Evolutionary conservation across 2,113 vertebrate species (phyloP).

Genomic region (Pedetes capensis): DNA sequence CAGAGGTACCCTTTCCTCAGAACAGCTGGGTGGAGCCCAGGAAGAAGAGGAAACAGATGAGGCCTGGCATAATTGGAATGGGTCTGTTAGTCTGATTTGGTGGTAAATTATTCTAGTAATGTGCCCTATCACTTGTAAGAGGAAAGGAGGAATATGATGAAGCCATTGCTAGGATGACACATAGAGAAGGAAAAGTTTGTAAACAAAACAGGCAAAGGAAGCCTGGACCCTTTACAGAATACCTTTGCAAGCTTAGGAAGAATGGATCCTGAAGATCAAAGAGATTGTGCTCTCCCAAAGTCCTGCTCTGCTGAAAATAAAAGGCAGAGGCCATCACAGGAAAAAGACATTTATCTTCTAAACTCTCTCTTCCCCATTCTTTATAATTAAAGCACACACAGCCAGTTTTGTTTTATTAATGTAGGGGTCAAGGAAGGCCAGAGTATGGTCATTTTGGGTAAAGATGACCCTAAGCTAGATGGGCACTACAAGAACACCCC

Average conservation of each 20-base stretch:
- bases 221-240: slow-evolving; percentile 1
- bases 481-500: not conserved
- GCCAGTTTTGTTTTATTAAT: too few relatives aligned
- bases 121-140: not conserved
- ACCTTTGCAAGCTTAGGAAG: slow-evolving; percentile 32
- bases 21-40: not conserved
- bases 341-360: slow-evolving; percentile 2
- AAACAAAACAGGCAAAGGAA: not conserved
- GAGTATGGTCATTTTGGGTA: not conserved
- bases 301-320: slow-evolving; percentile 46
- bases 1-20: not conserved
- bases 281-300: slow-evolving; percentile 15
- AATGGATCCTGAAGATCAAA: slow-evolving; percentile 32
- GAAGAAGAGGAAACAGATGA: not conserved
- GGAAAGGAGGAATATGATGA: not conserved
- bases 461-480: not conserved
- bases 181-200: not conserved
- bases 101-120: not conserved
- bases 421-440: not conserved
- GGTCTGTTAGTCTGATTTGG: not conserved
- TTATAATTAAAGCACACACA: too few relatives aligned
- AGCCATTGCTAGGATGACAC: slow-evolving; percentile 11
- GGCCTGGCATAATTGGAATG: not conserved
- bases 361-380: not conserved
- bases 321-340: slow-evolving; percentile 29